These are phyloP conservation scores for Ectobius pallidus DNA, from an alignment of 2,888 invertebrate genomes.

Conservation along the genomic window DNA sequence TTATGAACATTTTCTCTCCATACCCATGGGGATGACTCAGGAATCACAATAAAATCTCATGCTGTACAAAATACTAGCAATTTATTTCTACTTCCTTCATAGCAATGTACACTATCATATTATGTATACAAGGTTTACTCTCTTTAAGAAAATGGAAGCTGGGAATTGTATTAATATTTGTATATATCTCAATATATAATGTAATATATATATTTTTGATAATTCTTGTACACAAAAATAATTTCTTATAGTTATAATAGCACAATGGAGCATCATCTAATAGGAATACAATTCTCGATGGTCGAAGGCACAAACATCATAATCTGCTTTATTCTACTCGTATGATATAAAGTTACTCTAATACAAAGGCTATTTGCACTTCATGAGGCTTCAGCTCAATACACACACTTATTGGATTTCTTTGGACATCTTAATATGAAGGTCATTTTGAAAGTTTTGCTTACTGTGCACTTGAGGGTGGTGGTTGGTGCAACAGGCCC, in stretches of 20 bases:
- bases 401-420: too few species aligned
- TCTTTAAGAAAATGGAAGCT: conserved; percentile 6
- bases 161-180: conserved; percentile 9
- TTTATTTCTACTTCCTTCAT: not conserved
- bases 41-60: too few species aligned
- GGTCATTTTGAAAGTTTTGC: too few species aligned
- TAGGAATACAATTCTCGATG: not conserved
- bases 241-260: conserved; percentile 4
- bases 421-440: too few species aligned
- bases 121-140: conserved; percentile 2
- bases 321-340: too few species aligned
- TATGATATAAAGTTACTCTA: too few species aligned
- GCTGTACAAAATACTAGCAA: conserved; percentile 13
- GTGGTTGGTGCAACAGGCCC: too few species aligned
- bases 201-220: conserved; percentile 4
- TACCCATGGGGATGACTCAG: too few species aligned
- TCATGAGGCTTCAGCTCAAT: too few species aligned
- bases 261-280: not conserved
- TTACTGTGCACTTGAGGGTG: too few species aligned
- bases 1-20: not conserved
- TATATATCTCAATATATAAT: conserved; percentile 1
- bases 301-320: conserved; percentile 9
- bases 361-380: too few species aligned
- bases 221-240: conserved; percentile 31
- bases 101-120: conserved; percentile 6